Conservation (phyloP, 2,797 vertebrate species). For the Cephalopachus bancanus region DNA sequence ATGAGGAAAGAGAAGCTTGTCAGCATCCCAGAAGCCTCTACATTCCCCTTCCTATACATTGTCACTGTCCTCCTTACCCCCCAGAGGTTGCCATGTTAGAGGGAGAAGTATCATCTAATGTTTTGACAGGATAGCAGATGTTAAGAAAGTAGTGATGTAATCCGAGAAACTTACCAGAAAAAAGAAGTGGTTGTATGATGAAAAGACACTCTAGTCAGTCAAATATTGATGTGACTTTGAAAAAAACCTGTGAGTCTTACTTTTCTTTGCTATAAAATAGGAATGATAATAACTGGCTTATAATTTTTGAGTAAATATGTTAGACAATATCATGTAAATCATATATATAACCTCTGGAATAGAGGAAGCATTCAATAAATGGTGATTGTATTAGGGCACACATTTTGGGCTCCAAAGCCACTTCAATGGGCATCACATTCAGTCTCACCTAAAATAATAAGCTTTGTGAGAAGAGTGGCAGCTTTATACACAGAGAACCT, state of each 20-base stretch:
- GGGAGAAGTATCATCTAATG: neutral
- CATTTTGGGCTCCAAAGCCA: neutral
- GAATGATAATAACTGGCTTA: neutral
- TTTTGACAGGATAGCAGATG: neutral
- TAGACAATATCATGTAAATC: neutral
- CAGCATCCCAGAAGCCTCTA: neutral
- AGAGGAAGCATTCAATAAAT: neutral
- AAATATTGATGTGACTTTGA: neutral
- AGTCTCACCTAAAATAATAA: neutral
- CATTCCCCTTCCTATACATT: rapidly evolving
- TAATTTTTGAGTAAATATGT: neutral
- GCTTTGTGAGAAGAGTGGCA: neutral
- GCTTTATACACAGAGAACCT: neutral
- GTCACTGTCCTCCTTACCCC: neutral
- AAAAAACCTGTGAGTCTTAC: neutral
- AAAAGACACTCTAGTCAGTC: neutral
- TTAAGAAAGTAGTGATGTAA: neutral
- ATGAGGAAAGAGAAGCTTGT: neutral
- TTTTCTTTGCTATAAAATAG: neutral
- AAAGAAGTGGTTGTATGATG: neutral
- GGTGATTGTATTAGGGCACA: neutral
- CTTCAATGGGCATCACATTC: neutral
- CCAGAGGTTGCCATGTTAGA: neutral
- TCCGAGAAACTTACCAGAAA: neutral
- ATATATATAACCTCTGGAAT: neutral